A percentile compares a stretch with the other conserved stretches of the same genome.
These are phyloP conservation scores for Panurus biarmicus DNA, from an alignment of 2,113 vertebrate species.

Conservation along the genomic window DNA sequence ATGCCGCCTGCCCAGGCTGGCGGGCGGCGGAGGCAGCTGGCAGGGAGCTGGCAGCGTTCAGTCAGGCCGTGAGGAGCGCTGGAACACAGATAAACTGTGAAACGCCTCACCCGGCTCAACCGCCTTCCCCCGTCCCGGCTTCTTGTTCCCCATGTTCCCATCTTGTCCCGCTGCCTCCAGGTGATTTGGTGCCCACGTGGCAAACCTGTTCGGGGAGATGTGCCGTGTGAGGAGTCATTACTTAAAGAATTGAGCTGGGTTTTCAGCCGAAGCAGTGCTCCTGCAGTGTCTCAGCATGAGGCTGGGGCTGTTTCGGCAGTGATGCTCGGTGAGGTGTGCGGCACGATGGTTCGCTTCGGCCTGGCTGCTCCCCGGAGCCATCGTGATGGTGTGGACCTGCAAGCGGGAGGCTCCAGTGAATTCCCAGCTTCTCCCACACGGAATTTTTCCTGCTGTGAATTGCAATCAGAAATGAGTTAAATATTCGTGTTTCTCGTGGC, in stretches of 20 bases:
- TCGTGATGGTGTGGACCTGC: accelerated
- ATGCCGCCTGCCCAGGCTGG: not conserved
- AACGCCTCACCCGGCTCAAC: accelerated
- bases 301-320: accelerated
- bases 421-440: not conserved
- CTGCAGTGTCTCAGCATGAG: accelerated
- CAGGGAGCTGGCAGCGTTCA: accelerated
- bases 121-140: accelerated
- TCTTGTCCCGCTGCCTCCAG: not conserved
- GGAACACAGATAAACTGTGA: not conserved
- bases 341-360: accelerated
- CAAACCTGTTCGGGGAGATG: not conserved
- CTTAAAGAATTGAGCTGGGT: not conserved
- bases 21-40: not conserved
- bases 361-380: not conserved
- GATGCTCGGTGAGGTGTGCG: accelerated
- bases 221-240: accelerated
- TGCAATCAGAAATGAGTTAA: not conserved
- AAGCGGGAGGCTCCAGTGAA: accelerated
- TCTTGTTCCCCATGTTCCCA: not conserved
- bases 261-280: not conserved
- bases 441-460: not conserved
- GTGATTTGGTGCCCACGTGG: not conserved
- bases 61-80: accelerated
- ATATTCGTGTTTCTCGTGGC: not conserved